These are phyloP conservation scores for Passer montanus DNA, from an alignment of 2,113 vertebrate species.

Conservation along the genomic window DNA sequence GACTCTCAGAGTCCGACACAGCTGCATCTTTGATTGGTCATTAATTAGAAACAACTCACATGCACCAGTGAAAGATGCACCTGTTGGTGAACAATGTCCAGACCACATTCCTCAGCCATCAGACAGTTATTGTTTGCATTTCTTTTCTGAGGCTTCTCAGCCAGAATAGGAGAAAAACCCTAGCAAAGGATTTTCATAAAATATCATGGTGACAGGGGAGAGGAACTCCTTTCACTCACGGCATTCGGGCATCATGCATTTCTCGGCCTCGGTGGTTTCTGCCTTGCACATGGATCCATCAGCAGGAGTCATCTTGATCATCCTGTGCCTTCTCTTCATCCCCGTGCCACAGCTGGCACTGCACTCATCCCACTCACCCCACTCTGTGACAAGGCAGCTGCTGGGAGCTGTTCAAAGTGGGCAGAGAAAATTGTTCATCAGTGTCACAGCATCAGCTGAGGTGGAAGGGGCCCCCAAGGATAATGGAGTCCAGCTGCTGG, in stretches of 20 bases:
- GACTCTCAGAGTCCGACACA: no score
- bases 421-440: not conserved
- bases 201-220: not conserved
- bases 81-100: no score
- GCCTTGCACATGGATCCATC: conserved; percentile 93
- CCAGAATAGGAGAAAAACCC: no score
- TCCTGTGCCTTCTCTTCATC: conserved; percentile 90
- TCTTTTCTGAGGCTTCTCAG: no score
- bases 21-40: no score
- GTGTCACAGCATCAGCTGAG: no score
- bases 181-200: no score
- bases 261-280: conserved; percentile 92
- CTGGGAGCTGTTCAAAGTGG: conserved; percentile 79
- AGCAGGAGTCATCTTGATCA: conserved; percentile 94
- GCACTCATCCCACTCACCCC: conserved; percentile 96
- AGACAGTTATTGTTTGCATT: no score
- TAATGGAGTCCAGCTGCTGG: not conserved
- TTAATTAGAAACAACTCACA: no score
- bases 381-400: conserved; percentile 95
- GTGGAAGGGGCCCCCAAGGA: no score
- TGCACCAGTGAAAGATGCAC: no score
- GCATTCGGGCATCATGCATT: conserved; percentile 99
- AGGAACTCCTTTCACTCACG: conserved; percentile 77
- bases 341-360: conserved; percentile 95
- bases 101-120: no score